Base-by-base conservation (phyloP, 35 echinoderm and acorn worm genomes). In the Diadema setosum region DNA sequence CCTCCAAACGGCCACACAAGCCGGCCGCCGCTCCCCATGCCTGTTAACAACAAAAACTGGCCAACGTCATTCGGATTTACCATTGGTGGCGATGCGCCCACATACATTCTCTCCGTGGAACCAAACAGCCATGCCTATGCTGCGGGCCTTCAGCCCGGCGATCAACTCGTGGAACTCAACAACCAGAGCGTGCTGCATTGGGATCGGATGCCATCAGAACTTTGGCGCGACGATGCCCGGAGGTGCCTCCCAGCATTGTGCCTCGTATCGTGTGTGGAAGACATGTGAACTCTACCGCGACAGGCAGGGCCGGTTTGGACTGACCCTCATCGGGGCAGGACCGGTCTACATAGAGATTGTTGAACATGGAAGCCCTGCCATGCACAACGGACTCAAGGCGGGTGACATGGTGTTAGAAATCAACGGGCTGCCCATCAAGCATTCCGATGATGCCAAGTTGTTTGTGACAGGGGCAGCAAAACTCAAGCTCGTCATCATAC, bases 351-450 rank as follows among this genome's bases (percentile, higher is more conserved):
- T 99, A 26, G 92, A 99, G 60, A 70, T 91, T 5, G 93, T 94
- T 0, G 92, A 99, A 67, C 82, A 34, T 14, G 87, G 86, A 25
- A 74, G 96, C 39, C 81, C 96, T 0, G 89, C 92, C 3, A 73
- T 88, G 27, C 78, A 50, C 31, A 89, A 81, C 1, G 96, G 96
- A 12, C 43, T 94, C 17, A 86, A 91, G 37, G 67, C 82, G 2
- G 96, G 96, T 6, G 96, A 99, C 81, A 99, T 99, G 96, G 86
- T 99, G 18, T 80, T 99, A 37, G 96, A 99, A 90, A 99, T 99
- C 34, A 99, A 99, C 65, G 96, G 96, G 49, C 58, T 94, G 9
- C 87, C 86, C 52, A 99, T 99, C 67, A 94, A 93, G 55, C 96
- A 99, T 84, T 99, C 93, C 21, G 96, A 99, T 65, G 92, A 94